phyloP scores from a whole-genome alignment of 2,113 vertebrate genomes.

The Coptodon bakossiorum region DNA sequence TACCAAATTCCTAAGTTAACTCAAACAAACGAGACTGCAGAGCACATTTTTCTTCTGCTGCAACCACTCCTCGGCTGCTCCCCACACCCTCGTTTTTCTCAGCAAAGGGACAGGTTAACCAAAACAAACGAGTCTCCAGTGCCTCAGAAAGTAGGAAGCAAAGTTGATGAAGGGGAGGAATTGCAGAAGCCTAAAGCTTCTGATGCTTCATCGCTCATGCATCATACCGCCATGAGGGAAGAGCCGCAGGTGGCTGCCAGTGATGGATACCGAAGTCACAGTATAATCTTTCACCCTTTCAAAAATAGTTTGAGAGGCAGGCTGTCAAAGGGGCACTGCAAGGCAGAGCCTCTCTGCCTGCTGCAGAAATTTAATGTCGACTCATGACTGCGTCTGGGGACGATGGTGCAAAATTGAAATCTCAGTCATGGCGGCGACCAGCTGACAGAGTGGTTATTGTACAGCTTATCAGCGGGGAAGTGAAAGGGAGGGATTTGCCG shows the following conservation, averaged over 20 bases:
- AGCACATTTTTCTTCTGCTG: slow-evolving; percentile 1
- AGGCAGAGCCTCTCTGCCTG: background rate
- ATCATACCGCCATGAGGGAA: background rate
- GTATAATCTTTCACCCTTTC: slow-evolving; percentile 53
- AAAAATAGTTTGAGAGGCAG: slow-evolving; percentile 48
- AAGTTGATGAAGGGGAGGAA: slow-evolving; percentile 2
- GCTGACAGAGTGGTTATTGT: slow-evolving; percentile 34
- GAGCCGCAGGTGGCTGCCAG: slow-evolving; percentile 43
- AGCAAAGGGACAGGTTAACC: background rate
- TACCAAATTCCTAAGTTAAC: background rate
- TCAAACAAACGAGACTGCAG: slow-evolving; percentile 30
- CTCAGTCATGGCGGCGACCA: background rate
- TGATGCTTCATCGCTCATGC: slow-evolving; percentile 33
- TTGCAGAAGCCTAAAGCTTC: background rate
- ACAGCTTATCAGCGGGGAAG: slow-evolving; percentile 2
- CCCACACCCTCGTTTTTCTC: background rate
- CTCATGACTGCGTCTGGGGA: slow-evolving; percentile 21
- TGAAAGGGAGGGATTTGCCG: background rate
- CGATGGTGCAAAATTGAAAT: slow-evolving; percentile 36
- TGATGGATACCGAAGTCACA: slow-evolving; percentile 40
- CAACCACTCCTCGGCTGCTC: background rate
- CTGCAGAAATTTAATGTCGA: slow-evolving; percentile 35
- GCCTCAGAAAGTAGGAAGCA: background rate
- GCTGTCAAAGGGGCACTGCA: slow-evolving; percentile 38
- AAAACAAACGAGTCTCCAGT: slow-evolving; percentile 4